These are phyloP conservation scores for Diacarnus erythraeanus DNA, from an alignment of 37 sponge, comb jelly and placozoan genomes.

Conservation along the genomic window DNA sequence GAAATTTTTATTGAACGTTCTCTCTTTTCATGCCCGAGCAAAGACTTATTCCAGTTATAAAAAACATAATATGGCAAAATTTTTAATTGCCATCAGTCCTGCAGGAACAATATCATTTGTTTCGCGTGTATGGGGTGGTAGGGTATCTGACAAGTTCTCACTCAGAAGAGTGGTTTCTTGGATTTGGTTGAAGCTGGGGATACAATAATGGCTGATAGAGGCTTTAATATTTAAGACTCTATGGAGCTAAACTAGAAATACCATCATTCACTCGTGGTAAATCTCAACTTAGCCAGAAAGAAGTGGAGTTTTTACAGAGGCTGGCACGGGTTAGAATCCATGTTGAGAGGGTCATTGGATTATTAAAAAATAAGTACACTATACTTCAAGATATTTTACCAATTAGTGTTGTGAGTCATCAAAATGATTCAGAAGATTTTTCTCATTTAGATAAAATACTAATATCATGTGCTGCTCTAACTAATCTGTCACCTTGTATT, in stretches of 20 bases:
- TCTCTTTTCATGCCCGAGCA: no score
- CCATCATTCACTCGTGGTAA: slow-evolving; percentile 43
- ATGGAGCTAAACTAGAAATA: slow-evolving; percentile 42
- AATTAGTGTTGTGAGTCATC: not conserved
- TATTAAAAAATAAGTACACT: slow-evolving; percentile 39
- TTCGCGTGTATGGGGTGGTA: slow-evolving; percentile 24
- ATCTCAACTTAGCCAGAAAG: slow-evolving; percentile 28
- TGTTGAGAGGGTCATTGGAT: slow-evolving; percentile 47
- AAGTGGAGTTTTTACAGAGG: slow-evolving; percentile 26
- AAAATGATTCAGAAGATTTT: slow-evolving; percentile 10
- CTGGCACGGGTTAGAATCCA: slow-evolving; percentile 46
- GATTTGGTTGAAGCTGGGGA: slow-evolving; percentile 34
- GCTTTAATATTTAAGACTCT: slow-evolving; percentile 25
- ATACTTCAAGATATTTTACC: slow-evolving; percentile 16
- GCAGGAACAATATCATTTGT: slow-evolving; percentile 19
- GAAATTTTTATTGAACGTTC: slow-evolving; percentile 42
- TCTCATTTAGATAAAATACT: slow-evolving; percentile 30
- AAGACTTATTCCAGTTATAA: slow-evolving; percentile 56
- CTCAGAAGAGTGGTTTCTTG: slow-evolving; percentile 40
- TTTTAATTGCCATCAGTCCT: slow-evolving; percentile 46
- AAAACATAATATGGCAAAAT: slow-evolving; percentile 58
- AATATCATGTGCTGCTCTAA: slow-evolving; percentile 37
- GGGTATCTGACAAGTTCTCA: slow-evolving; percentile 40
- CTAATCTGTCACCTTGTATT: slow-evolving; percentile 16
- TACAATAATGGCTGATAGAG: slow-evolving; percentile 36